Conservation (phyloP, 2,113 vertebrate species). For the Epinephelus moara region DNA sequence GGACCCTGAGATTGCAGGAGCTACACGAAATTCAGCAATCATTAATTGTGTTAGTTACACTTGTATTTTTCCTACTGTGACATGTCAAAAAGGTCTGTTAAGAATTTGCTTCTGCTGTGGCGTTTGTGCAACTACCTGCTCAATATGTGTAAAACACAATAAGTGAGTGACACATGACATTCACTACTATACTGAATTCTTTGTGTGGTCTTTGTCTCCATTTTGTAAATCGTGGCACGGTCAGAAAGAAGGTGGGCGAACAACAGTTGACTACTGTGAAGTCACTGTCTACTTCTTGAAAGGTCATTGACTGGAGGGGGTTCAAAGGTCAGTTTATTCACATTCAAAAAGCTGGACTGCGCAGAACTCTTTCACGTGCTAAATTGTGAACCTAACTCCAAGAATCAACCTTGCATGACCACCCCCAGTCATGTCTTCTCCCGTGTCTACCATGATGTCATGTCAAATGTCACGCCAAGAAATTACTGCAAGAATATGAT, state of each 20-base stretch:
- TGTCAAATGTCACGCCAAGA: slow-evolving; percentile 61
- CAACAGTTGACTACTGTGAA: not conserved
- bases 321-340: slow-evolving; percentile 15
- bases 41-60: not conserved
- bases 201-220: slow-evolving; percentile 4
- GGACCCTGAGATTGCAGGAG: not conserved
- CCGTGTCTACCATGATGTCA: slow-evolving; percentile 20
- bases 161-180: not conserved
- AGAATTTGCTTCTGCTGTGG: not conserved
- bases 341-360: not conserved
- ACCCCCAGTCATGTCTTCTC: not conserved
- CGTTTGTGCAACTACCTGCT: not conserved
- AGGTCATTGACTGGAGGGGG: not conserved
- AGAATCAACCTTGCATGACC: not conserved
- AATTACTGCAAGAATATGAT: slow-evolving; percentile 47
- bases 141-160: not conserved
- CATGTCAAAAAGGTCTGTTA: not conserved
- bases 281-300: slow-evolving; percentile 18
- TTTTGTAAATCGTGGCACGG: not conserved
- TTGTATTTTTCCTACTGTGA: not conserved
- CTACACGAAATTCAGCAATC: too few species aligned
- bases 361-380: slow-evolving; percentile 6
- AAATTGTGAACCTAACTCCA: slow-evolving; percentile 27
- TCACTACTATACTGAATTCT: not conserved
- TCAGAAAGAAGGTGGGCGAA: slow-evolving; percentile 14